Evolutionary conservation across 1,140 invertebrate genomes (phyloP).

Genomic region (Harpegnathos saltator): DNA sequence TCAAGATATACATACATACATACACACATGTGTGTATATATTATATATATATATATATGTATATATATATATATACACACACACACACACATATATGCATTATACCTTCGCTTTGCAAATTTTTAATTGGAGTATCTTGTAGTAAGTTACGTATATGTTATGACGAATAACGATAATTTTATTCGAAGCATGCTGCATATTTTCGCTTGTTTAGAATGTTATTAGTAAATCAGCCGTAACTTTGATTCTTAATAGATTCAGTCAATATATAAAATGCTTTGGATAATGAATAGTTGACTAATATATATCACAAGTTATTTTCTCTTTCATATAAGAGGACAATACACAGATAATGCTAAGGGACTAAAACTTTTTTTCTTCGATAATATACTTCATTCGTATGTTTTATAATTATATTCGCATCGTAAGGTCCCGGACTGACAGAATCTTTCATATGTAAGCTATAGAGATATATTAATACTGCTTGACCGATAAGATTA

Average conservation of each 20-base stretch:
- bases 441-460: constrained; percentile 30
- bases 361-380: constrained; percentile 57
- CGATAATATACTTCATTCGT: constrained; percentile 15
- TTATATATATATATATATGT: neutral
- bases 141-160: constrained; percentile 35
- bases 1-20: neutral
- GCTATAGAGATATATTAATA: constrained; percentile 30
- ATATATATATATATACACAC: constrained; percentile 20
- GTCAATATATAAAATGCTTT: constrained; percentile 63
- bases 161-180: constrained; percentile 26
- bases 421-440: constrained; percentile 52
- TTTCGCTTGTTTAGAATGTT: constrained; percentile 30
- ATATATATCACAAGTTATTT: constrained; percentile 70
- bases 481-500: neutral
- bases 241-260: constrained; percentile 62
- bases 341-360: constrained; percentile 57
- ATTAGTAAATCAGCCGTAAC: constrained; percentile 52
- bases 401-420: constrained; percentile 50
- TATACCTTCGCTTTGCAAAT: constrained; percentile 35
- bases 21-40: too few species aligned
- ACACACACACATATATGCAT: constrained; percentile 15
- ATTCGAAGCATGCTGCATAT: constrained; percentile 25
- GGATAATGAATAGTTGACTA: constrained; percentile 58
- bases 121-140: constrained; percentile 19
- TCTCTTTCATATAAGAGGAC: constrained; percentile 39